Percentiles rank a stretch among this genome's conserved stretches.
Evolutionary conservation across 2,888 invertebrate species (phyloP).

Genomic region (Tricholauxania praeusta): DNA sequence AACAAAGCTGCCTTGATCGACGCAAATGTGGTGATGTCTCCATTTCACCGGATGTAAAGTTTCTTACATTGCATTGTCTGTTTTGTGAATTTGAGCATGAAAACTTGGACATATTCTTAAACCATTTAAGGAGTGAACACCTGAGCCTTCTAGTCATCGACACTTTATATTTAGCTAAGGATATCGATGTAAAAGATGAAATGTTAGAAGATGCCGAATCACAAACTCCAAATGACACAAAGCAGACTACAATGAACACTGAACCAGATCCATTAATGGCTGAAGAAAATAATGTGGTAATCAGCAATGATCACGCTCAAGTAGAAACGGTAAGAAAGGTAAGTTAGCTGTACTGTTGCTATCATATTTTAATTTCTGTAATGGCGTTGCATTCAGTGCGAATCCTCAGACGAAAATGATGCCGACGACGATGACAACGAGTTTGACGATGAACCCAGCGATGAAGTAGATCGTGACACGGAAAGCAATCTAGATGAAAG

Average conservation of each 20-base stretch:
- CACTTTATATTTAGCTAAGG: too few species aligned
- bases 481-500: background rate
- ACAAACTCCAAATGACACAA: background rate
- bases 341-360: too few species aligned
- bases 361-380: too few species aligned
- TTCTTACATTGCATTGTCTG: background rate
- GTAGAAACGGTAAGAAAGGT: too few species aligned
- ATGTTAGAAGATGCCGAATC: background rate
- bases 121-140: background rate
- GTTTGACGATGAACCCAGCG: too few species aligned
- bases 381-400: too few species aligned
- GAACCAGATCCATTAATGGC: conserved; percentile 9
- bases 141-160: too few species aligned
- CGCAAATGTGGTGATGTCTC: conserved; percentile 15
- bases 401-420: too few species aligned
- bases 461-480: too few species aligned
- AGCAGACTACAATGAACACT: background rate
- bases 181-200: too few species aligned
- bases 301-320: background rate
- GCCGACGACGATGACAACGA: too few species aligned
- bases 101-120: background rate
- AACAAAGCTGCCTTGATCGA: too few species aligned
- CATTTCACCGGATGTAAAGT: background rate
- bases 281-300: background rate
- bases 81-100: conserved; percentile 8